Percentiles rank a stretch among this genome's conserved stretches.
phyloP scores from a whole-genome alignment of 92 coral and sea anemone genomes.

The Palythoa caribaeorum region DNA sequence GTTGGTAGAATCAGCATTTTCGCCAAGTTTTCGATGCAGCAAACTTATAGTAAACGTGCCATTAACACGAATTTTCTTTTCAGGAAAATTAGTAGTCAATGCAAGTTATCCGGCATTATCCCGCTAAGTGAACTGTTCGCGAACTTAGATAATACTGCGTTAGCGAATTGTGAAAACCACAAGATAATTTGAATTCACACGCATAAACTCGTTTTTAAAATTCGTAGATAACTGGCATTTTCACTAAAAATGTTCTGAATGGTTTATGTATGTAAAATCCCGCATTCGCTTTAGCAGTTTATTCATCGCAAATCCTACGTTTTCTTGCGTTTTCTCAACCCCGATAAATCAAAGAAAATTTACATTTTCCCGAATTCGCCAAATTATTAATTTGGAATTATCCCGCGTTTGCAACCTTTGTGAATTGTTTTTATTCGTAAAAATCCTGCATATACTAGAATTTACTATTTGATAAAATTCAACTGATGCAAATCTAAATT shows the following conservation, averaged over 20 bases:
- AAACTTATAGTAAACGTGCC: not conserved
- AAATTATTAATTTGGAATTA: not conserved
- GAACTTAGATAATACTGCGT: not conserved
- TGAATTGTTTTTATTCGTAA: not conserved
- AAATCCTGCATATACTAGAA: not conserved
- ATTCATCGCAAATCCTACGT: not conserved
- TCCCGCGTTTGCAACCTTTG: not conserved
- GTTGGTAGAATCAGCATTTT: not conserved
- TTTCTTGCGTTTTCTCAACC: not conserved
- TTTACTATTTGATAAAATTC: not conserved
- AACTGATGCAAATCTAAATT: not conserved
- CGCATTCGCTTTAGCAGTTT: not conserved
- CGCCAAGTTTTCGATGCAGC: not conserved
- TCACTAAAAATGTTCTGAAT: not conserved
- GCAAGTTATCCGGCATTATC: not conserved
- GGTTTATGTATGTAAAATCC: not conserved
- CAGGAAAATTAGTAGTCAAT: not conserved
- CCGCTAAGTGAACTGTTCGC: not conserved
- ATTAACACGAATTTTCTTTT: not conserved
- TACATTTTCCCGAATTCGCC: not conserved
- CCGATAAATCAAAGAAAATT: not conserved
- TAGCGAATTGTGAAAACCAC: not conserved
- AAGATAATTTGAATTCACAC: not conserved
- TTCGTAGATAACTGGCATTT: not conserved
- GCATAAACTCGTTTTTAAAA: not conserved